phyloP scores from a whole-genome alignment of 1,140 invertebrate genomes.

The Solenopsis fugax region DNA sequence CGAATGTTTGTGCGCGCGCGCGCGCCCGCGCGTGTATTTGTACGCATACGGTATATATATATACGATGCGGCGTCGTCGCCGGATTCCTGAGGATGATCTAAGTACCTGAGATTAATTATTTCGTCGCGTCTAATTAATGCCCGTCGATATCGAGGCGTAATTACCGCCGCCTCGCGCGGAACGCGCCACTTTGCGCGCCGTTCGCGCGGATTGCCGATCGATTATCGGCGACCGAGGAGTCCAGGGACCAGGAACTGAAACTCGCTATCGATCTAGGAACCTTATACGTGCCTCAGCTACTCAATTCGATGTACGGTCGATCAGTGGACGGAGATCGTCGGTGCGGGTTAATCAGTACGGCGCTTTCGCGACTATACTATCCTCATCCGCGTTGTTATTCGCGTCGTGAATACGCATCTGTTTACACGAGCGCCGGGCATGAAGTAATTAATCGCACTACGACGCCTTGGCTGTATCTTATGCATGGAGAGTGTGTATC shows the following conservation, averaged over 20 bases:
- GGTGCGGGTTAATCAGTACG: conserved; percentile 18
- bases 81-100: conserved; percentile 77
- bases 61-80: neutral
- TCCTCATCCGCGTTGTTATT: conserved; percentile 15
- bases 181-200: conserved; percentile 40
- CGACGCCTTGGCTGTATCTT: neutral
- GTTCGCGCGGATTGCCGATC: conserved; percentile 60
- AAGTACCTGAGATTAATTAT: conserved; percentile 80
- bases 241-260: neutral
- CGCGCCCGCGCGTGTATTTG: neutral
- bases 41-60: conserved; percentile 10
- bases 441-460: conserved; percentile 6
- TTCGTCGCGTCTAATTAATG: conserved; percentile 81
- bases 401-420: neutral
- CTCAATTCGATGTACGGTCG: conserved; percentile 10
- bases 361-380: conserved; percentile 11
- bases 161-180: conserved; percentile 63
- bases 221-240: conserved; percentile 55
- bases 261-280: neutral
- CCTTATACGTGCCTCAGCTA: neutral
- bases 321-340: conserved; percentile 6
- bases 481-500: neutral
- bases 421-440: neutral
- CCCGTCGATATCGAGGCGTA: conserved; percentile 60
- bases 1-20: conserved; percentile 33